phyloP scores from a whole-genome alignment of 2,888 invertebrate species.

The Perizoma flavofasciatum region DNA sequence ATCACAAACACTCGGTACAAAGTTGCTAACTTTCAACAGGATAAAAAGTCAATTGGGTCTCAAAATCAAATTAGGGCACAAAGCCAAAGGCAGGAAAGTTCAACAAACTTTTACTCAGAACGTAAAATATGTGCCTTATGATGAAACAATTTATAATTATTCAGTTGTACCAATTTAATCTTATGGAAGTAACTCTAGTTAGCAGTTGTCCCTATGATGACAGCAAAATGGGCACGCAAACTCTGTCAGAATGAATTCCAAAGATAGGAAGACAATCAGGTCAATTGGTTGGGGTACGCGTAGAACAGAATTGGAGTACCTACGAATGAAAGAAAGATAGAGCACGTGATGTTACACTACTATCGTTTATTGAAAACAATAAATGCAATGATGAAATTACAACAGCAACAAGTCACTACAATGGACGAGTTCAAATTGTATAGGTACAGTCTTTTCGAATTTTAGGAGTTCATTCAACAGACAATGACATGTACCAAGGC shows the following conservation, averaged over 20 bases:
- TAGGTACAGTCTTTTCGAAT: no score
- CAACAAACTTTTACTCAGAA: slow-evolving; percentile 25
- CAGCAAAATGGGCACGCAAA: slow-evolving; percentile 5
- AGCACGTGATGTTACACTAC: slow-evolving; percentile 47
- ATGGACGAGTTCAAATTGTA: no score
- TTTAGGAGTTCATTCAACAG: no score
- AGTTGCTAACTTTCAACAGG: not conserved
- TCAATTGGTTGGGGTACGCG: slow-evolving; percentile 19
- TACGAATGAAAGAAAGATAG: slow-evolving; percentile 20
- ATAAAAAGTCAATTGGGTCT: not conserved
- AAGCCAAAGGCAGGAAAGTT: slow-evolving; percentile 19
- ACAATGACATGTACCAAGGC: no score
- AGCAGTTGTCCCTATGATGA: not conserved
- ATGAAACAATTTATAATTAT: no score
- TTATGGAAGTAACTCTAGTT: no score
- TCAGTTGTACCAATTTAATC: no score
- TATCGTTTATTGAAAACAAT: not conserved
- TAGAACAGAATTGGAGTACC: not conserved
- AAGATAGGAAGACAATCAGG: slow-evolving; percentile 11
- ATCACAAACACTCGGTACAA: not conserved
- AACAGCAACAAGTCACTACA: no score
- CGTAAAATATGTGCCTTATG: slow-evolving; percentile 1
- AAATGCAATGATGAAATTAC: no score
- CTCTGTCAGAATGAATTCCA: slow-evolving; percentile 16
- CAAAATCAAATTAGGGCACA: slow-evolving; percentile 10